Base-by-base conservation (phyloP, 1,140 invertebrate species). In the Megalopta genalis region DNA sequence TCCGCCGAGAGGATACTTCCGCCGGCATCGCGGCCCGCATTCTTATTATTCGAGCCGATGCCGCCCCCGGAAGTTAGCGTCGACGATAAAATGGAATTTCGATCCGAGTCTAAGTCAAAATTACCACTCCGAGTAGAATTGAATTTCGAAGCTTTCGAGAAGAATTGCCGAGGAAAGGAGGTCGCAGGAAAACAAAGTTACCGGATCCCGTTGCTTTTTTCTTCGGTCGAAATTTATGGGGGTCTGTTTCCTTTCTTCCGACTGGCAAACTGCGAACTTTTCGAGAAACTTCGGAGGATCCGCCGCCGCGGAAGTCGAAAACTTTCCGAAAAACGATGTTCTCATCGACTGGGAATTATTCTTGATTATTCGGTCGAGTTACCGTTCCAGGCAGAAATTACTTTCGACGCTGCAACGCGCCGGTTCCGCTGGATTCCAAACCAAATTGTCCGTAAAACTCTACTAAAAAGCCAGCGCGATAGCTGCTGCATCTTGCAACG, bases 131-230 rank as follows among this genome's bases (percentile, higher is more conserved):
- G 9, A 9, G 16, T 32, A 32, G 14, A 39, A 75, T 75, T 23
- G 63, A 75, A 67, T 77, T 77, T 37, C 32, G 3, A 37, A 69
- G 74, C 57, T 62, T 2, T 60, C 27, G 25, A 4, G 21, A 46
- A 25, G 59, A 69, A 77, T 62, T 77, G 32, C 65, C 14, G 42
- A 39, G 25, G 21, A 52, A 68, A 25, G 5, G n/a, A 57, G 66
- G 46, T 49, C 65, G 5, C 54, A 39, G n/a, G 57, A 27, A 27
- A 68, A 75, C 32, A 25, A 25, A 49, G 42, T 73, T 46, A 8
- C 32, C 27, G 71, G 21, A 16, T 10, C 16, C n/a, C 16, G 21
- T 2, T 23, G 23, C 25, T 37, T 75, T 67, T 65, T 59, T 63
- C 27, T 57, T 57, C n/a, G n/a, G 4, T 0, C 9, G 5, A 14